These are phyloP conservation scores for Turnix velox DNA, from an alignment of 2,113 vertebrate genomes.

Conservation along the genomic window DNA sequence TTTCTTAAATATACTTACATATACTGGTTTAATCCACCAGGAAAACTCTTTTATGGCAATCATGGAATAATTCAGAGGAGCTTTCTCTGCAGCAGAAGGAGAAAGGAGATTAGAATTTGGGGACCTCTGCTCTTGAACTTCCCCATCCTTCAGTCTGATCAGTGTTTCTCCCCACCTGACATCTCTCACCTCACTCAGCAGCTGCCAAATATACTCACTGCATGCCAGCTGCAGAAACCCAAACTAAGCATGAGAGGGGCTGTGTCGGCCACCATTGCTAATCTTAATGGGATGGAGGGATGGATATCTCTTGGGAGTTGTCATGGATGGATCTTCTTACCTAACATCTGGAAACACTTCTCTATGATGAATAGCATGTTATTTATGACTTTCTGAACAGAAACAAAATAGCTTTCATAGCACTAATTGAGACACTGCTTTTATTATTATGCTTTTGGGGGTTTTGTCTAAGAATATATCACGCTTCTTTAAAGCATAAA, in stretches of 20 bases:
- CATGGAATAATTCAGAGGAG: neutral
- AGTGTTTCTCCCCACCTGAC: neutral
- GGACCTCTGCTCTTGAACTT: neutral
- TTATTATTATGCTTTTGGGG: neutral
- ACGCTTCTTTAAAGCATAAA: neutral
- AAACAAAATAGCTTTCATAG: neutral
- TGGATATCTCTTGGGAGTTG: too few species aligned
- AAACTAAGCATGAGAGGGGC: fast-evolving
- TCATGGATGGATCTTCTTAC: neutral
- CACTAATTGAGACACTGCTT: neutral
- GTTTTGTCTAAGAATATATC: neutral
- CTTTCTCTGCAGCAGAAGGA: neutral
- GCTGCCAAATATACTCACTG: neutral
- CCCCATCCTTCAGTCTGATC: neutral
- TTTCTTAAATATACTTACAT: too few species aligned
- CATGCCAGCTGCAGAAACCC: neutral
- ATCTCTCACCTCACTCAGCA: fast-evolving
- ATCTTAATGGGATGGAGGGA: neutral
- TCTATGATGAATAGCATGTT: neutral
- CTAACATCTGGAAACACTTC: neutral
- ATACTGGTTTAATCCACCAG: neutral
- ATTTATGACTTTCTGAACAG: neutral
- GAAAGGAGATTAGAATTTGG: neutral
- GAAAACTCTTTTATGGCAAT: neutral
- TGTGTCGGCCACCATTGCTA: neutral